Conservation (phyloP, 2,888 invertebrate species). For the Lasioglossum oenotherae region DNA sequence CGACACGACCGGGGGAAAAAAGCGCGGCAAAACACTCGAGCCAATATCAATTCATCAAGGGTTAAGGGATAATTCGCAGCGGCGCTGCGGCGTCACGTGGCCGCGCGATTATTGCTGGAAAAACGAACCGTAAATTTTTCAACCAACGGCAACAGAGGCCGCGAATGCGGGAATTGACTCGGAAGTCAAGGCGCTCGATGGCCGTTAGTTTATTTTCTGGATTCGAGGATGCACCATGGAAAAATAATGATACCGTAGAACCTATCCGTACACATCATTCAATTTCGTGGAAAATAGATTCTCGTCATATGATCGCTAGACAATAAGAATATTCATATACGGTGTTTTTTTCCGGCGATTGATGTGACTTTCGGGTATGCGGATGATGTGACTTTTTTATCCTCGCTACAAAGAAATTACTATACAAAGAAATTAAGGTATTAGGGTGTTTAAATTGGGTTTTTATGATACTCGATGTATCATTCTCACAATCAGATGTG, state of each 20-base stretch:
- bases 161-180: background rate
- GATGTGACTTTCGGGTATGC: too few species aligned
- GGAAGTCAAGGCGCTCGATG: background rate
- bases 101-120: constrained; percentile 50
- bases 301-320: too few species aligned
- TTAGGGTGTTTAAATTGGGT: too few species aligned
- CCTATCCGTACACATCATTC: background rate
- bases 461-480: too few species aligned
- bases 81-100: constrained; percentile 49
- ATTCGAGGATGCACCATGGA: background rate
- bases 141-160: background rate
- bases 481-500: too few species aligned
- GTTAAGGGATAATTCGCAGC: constrained; percentile 59
- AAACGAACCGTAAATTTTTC: constrained; percentile 54
- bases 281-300: background rate
- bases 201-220: background rate
- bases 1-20: constrained; percentile 18
- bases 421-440: too few species aligned
- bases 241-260: background rate
- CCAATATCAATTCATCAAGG: constrained; percentile 59
- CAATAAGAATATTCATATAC: too few species aligned
- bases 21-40: constrained; percentile 46
- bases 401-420: too few species aligned
- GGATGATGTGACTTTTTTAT: too few species aligned
- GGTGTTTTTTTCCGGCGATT: too few species aligned